Evolutionary conservation across 2,888 invertebrate genomes (phyloP).

Genomic region (Scaptomyza parva): DNA sequence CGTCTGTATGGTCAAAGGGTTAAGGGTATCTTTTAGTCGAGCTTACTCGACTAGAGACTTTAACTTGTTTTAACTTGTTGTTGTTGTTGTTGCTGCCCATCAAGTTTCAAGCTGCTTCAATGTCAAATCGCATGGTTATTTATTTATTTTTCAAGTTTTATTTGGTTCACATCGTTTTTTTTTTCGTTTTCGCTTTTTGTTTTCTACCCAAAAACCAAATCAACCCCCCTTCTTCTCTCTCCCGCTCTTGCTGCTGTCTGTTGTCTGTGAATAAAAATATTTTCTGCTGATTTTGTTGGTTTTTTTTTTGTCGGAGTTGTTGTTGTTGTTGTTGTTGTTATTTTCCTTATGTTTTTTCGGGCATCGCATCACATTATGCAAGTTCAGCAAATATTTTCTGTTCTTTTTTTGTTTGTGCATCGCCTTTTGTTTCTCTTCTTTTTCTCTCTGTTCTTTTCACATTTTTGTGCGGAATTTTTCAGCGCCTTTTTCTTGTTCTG

Average conservation of each 20-base stretch:
- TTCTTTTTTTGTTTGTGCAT: conserved; percentile 31
- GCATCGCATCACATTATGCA: conserved; percentile 62
- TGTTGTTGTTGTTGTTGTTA: conserved; percentile 6
- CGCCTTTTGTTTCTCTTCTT: conserved; percentile 18
- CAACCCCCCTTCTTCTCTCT: not conserved
- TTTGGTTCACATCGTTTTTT: conserved; percentile 51
- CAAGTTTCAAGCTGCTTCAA: conserved; percentile 31
- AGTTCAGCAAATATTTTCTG: conserved; percentile 61
- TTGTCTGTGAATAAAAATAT: conserved; percentile 37
- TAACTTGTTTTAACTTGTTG: too few species aligned
- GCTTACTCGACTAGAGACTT: too few species aligned
- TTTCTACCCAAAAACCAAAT: not conserved
- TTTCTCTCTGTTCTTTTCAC: conserved; percentile 15
- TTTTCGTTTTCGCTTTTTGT: conserved; percentile 22
- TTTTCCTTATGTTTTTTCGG: conserved; percentile 12
- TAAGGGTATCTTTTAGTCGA: too few species aligned
- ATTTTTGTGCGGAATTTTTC: too few species aligned
- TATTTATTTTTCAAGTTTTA: conserved; percentile 25
- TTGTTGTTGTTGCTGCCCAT: conserved; percentile 9
- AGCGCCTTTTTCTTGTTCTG: conserved; percentile 49
- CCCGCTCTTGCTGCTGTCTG: not conserved
- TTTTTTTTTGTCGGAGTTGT: too few species aligned
- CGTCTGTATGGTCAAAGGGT: too few species aligned
- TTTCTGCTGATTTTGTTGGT: conserved; percentile 1
- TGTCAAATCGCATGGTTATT: conserved; percentile 35